Evolutionary conservation across 2,888 invertebrate species (phyloP), one percentile per base, ranked within the genome.

Genomic region (Pristionchus maxplancki): DNA sequence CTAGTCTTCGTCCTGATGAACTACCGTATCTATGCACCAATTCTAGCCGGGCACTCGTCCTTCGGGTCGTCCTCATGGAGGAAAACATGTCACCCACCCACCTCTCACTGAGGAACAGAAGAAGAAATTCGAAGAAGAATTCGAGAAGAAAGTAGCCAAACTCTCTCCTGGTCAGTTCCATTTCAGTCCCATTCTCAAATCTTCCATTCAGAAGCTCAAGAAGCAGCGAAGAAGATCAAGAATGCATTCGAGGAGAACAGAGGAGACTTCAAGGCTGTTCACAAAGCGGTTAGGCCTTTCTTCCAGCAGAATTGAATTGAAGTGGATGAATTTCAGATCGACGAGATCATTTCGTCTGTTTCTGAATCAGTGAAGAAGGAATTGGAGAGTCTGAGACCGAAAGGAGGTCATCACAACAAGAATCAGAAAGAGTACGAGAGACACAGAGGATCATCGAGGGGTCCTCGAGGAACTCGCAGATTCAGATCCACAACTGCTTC

Each of bases 361-460:
- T 78, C 78, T 78, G 78, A 40, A 24, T 78, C 78, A 44, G 78
- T 78, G n/a, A 78, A 78, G 78, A 78, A 78, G 28, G 78, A 78
- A 28, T 48, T 78, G 44, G 78, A 78, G 44, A 78, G 78, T 48
- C 48, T 78, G 13, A 78, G n/a, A 48, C 78, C 78, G 40, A 78
- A 78, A 13, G 78, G 78, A 78, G n/a, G 44, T 4, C n/a, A 48
- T 15, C 28, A n/a, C n/a, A 40, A 74, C 5, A n/a, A 40, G 40
- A 8, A 11, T 20, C 74, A 34, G n/a, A n/a, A 44, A 11, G 44
- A 44, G 6, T 11, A 44, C 44, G 44, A 44, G 44, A 11, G 44
- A 44, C 44, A 44, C 44, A 44, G 11, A 44, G n/a, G n/a, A n/a
- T n/a, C 6, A 20, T 13, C 71, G 28, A 71, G 17, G 28, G 37